Evolutionary conservation across 64 coral and sea anemone genomes (phyloP), one percentile per base, ranked within the genome.

Genomic region (Pocillopora damicornis): DNA sequence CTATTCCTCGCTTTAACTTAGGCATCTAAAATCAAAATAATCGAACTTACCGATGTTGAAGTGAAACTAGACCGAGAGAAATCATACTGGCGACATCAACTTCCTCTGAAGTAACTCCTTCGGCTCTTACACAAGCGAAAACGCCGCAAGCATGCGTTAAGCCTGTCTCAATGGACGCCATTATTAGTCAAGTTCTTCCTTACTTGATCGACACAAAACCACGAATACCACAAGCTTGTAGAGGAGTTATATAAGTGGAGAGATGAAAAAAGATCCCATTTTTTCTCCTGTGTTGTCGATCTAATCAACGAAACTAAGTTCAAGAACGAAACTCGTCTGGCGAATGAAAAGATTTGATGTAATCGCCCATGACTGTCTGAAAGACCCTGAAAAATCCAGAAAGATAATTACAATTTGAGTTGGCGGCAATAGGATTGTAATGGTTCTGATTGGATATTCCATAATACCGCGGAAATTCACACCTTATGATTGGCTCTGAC

Each of bases 61-160:
- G 85, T 0, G 89, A 93, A 38, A 98, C 90, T 25, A 98, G 60
- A 38, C 96, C 96, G 65, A 98, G 96, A 18, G 86, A 94, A 22
- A 98, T 94, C 12, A 88, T 94, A 69, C 94, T 94, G 9, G 96
- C 93, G 26, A 98, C 90, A 89, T 94, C 96, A 63, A 93, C 74
- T 16, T 98, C 92, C 74, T 94, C 87, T 82, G 87, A 75, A 58
- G 87, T 58, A 37, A 97, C 90, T 42, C 90, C 93, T 75, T 98
- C 93, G 15, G 89, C 90, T 61, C 90, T 83, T 15, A 98, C 79
- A 85, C 96, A 98, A 45, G 92, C 96, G 72, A 98, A 98, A 73
- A 98, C 84, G 26, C 96, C 96, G 62, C 96, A 98, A 58, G 89
- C 77, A 75, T 98, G 87, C 12, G 94, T 83, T 56, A 94, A 75